phyloP scores from a whole-genome alignment of 1,140 invertebrate genomes.

The Lasioglossum albipes region DNA sequence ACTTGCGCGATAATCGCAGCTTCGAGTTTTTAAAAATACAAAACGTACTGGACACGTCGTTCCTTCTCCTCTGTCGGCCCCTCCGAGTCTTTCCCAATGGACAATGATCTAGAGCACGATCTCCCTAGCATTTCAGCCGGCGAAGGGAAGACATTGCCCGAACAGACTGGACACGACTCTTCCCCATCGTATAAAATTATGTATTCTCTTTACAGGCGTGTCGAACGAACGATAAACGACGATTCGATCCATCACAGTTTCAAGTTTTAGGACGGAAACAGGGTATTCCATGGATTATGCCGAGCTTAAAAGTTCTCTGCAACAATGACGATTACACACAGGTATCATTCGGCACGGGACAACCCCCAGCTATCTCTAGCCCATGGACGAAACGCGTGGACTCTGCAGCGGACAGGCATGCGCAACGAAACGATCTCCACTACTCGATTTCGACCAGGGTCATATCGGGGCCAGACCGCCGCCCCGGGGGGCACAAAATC shows the following conservation, averaged over 20 bases:
- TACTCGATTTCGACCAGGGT: no score
- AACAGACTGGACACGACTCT: not conserved
- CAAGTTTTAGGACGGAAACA: constrained; percentile 73
- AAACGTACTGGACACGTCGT: not conserved
- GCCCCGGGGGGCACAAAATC: no score
- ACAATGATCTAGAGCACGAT: no score
- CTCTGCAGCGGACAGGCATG: no score
- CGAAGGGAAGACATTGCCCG: constrained; percentile 17
- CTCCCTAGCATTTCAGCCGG: not conserved
- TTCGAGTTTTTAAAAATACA: constrained; percentile 31
- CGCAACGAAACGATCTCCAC: no score
- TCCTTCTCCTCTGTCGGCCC: no score
- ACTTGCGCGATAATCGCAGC: no score
- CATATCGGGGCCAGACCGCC: no score
- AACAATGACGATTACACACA: constrained; percentile 59
- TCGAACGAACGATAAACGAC: constrained; percentile 16
- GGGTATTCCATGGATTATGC: constrained; percentile 68
- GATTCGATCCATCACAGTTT: constrained; percentile 73
- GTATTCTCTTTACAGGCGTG: not conserved
- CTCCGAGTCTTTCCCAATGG: no score
- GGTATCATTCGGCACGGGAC: constrained; percentile 9
- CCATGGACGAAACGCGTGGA: no score
- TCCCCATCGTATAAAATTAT: not conserved
- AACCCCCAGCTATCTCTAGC: not conserved
- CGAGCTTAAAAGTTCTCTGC: constrained; percentile 78